A percentile compares a stretch with the other conserved stretches of the same genome.
phyloP scores from a whole-genome alignment of 2,113 vertebrate species.

The Synchiropus splendidus region DNA sequence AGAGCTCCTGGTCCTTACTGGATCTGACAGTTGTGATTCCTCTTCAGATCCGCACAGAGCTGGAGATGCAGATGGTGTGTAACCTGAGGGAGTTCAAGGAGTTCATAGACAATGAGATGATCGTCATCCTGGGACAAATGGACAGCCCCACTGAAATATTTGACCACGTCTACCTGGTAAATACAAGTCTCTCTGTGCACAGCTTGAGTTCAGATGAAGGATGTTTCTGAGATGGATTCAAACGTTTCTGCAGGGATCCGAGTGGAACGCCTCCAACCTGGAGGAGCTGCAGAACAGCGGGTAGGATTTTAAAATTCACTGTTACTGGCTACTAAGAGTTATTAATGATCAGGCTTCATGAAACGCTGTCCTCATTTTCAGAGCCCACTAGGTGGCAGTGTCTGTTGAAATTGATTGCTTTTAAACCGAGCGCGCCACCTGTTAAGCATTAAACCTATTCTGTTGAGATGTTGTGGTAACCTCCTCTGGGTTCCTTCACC shows the following conservation, averaged over 20 bases:
- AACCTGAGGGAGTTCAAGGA: constrained; percentile 95
- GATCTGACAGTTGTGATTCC: no score
- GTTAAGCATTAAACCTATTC: no score
- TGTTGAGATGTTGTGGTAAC: no score
- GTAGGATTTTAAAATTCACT: no score
- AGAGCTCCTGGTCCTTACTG: no score
- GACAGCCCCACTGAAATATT: constrained; percentile 97
- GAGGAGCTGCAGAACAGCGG: constrained; percentile 96
- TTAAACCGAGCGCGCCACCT: no score
- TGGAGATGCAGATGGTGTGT: constrained; percentile 98
- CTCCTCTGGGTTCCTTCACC: not conserved
- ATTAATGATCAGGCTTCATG: no score
- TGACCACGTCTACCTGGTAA: constrained; percentile 91
- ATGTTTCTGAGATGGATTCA: constrained; percentile 1
- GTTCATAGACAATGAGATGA: constrained; percentile 98
- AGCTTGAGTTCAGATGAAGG: not conserved
- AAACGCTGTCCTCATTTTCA: no score
- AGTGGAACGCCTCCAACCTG: constrained; percentile 97
- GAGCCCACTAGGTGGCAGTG: no score
- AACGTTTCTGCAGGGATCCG: constrained; percentile 80
- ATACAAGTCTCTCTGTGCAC: no score
- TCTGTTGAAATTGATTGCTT: no score
- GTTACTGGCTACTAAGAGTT: no score
- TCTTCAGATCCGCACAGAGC: constrained; percentile 91
- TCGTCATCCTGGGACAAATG: constrained; percentile 96